Percentiles rank a stretch among this genome's conserved stretches.
These are phyloP conservation scores for Scaptomyza hsui DNA, from an alignment of 1,140 invertebrate genomes.

Conservation along the genomic window DNA sequence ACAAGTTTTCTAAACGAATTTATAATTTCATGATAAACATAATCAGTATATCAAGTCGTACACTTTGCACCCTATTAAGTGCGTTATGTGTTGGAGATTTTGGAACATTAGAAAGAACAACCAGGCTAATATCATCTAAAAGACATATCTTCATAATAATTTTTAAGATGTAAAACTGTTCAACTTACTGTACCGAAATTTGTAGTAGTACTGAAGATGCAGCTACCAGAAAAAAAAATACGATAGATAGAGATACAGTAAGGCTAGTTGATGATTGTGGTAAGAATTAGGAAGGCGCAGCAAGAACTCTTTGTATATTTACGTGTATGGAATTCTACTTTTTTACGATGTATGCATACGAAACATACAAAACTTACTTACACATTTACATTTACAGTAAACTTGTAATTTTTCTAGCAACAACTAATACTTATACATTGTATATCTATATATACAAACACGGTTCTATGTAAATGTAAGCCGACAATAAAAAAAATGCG, in stretches of 20 bases:
- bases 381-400: constrained; percentile 63
- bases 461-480: constrained; percentile 55
- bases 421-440: constrained; percentile 52
- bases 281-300: constrained; percentile 12
- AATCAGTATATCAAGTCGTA: not conserved
- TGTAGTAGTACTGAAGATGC: not conserved
- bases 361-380: constrained; percentile 64
- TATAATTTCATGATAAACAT: constrained; percentile 53
- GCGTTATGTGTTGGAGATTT: constrained; percentile 17
- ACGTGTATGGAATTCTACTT: constrained; percentile 70
- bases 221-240: not conserved
- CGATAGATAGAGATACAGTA: constrained; percentile 1
- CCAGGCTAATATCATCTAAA: constrained; percentile 83
- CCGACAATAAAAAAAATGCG: constrained; percentile 70
- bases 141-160: constrained; percentile 83
- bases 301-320: constrained; percentile 65
- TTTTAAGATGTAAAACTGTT: constrained; percentile 76
- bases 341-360: constrained; percentile 60
- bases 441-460: constrained; percentile 22
- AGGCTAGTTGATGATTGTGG: not conserved
- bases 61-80: not conserved
- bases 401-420: constrained; percentile 73
- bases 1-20: constrained; percentile 49
- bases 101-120: constrained; percentile 44
- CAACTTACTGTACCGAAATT: constrained; percentile 43